Percentiles rank a stretch among this genome's conserved stretches.
These are phyloP conservation scores for Dasypogon diadema DNA, from an alignment of 2,888 invertebrate genomes.

Conservation along the genomic window DNA sequence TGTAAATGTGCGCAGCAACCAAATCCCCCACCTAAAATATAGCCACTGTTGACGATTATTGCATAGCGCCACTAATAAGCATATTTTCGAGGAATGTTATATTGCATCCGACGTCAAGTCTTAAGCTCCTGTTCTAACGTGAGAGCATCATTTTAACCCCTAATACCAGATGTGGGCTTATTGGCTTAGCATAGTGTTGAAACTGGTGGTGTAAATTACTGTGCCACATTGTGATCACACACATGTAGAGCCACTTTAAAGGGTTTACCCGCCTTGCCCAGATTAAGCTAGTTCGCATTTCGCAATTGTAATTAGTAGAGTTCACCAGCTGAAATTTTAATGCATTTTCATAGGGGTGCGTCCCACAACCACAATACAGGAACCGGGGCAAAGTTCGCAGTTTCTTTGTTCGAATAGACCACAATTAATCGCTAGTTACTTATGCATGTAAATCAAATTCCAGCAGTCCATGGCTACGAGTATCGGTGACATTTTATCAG, in stretches of 20 bases:
- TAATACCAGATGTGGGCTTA: constrained; percentile 2
- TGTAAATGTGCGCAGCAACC: too few relatives aligned
- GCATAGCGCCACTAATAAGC: too few relatives aligned
- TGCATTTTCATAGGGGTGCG: neutral
- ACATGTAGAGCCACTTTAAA: constrained; percentile 6
- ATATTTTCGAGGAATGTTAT: too few relatives aligned
- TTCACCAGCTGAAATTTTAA: neutral
- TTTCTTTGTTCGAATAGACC: neutral
- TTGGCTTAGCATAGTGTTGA: constrained; percentile 1
- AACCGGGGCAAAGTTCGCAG: neutral
- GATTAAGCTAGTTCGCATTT: neutral
- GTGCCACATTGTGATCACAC: neutral
- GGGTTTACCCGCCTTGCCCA: neutral
- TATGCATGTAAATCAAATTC: constrained; percentile 1
- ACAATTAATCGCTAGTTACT: neutral
- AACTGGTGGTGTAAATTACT: constrained; percentile 4
- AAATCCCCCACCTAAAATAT: too few relatives aligned
- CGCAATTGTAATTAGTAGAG: constrained; percentile 7
- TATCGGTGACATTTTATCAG: neutral
- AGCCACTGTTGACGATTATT: too few relatives aligned
- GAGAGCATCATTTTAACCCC: neutral
- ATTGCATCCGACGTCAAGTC: too few relatives aligned
- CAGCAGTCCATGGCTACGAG: neutral
- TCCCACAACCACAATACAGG: neutral
- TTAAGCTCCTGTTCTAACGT: neutral